A percentile compares a stretch with the other conserved stretches of the same genome.
Evolutionary conservation across 2,113 vertebrate species (phyloP).

Genomic region (Oryctolagus cuniculus): mOryCun1.1 NC_091441.1:5182001-5182500

Average conservation of each 20-base stretch:
- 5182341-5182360: slow-evolving; percentile 91
- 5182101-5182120: too few relatives aligned
- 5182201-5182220: slow-evolving; percentile 80
- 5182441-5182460: slow-evolving; percentile 94
- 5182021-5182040: background rate
- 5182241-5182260: slow-evolving; percentile 93
- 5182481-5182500: slow-evolving; percentile 95
- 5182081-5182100: too few relatives aligned
- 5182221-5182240: slow-evolving; percentile 89
- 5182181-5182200: slow-evolving; percentile 87
- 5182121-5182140: slow-evolving; percentile 88
- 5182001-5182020: too few relatives aligned
- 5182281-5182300: slow-evolving; percentile 95
- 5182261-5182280: slow-evolving; percentile 94
- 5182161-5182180: slow-evolving; percentile 88
- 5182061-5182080: too few relatives aligned
- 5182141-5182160: slow-evolving; percentile 93
- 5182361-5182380: slow-evolving; percentile 88
- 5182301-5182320: slow-evolving; percentile 93
- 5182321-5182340: slow-evolving; percentile 93
- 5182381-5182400: slow-evolving; percentile 93
- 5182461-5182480: slow-evolving; percentile 92
- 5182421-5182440: slow-evolving; percentile 91
- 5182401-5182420: slow-evolving; percentile 95
- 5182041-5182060: too few relatives aligned